Conservation (phyloP, 2,888 invertebrate genomes). For the Cephus nigrinus region DNA sequence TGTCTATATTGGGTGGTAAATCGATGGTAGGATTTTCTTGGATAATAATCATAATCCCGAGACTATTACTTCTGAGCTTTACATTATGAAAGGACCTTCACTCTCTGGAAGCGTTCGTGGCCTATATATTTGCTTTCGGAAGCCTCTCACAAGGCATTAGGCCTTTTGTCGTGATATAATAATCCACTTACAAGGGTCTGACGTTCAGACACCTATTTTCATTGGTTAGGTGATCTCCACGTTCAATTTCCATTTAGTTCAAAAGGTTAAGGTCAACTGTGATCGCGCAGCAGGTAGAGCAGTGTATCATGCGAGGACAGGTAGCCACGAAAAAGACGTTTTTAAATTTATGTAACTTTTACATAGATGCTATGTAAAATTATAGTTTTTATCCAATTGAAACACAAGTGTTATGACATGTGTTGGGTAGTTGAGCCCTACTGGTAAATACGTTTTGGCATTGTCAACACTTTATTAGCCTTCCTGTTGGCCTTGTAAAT, state of each 20-base stretch:
- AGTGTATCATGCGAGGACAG: neutral
- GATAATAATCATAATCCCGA: neutral
- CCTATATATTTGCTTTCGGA: neutral
- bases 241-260: slow-evolving; percentile 12
- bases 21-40: neutral
- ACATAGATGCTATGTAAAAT: neutral
- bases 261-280: slow-evolving; percentile 32
- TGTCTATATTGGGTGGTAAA: neutral
- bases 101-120: neutral
- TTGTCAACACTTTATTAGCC: neutral
- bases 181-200: slow-evolving; percentile 34
- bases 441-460: neutral
- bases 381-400: neutral
- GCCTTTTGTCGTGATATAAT: slow-evolving; percentile 30
- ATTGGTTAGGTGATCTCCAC: slow-evolving; percentile 12
- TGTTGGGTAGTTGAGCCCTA: neutral
- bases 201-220: slow-evolving; percentile 22
- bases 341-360: neutral
- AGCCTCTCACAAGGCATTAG: slow-evolving; percentile 22
- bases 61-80: neutral
- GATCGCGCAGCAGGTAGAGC: slow-evolving; percentile 11
- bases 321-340: neutral
- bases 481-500: neutral
- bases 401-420: neutral
- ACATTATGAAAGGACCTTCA: neutral